Evolutionary conservation across 1,140 invertebrate species (phyloP), one percentile per base, ranked within the genome.

Genomic region (Drosophila pseudoananassae): DNA sequence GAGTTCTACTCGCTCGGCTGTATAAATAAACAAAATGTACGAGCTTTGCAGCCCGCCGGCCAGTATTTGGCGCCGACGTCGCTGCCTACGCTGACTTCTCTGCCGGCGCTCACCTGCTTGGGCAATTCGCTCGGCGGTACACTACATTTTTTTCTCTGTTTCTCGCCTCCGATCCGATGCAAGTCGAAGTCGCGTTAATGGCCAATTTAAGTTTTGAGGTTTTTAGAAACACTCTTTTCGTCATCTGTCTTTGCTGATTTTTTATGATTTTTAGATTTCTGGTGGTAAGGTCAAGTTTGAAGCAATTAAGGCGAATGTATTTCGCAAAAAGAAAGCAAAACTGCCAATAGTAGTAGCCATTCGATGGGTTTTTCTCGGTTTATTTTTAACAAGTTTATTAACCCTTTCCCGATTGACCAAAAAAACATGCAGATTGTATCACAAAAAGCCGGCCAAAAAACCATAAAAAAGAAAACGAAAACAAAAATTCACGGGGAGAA

Each of bases 21-120:
- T 90, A 90, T 90, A 90, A 90, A 90, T 90, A 90, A 90, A 90
- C 76, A 88, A 88, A 90, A 90, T 81, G 58, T 55, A 70, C 83
- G 51, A 64, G 83, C 61, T 79, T 58, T 59, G 50, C 65, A 27
- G 46, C 36, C 59, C 59, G 71, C 14, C 8, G 33, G 59, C 83
- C 70, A 71, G 31, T 50, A 46, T 43, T 31, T 52, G 64, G 33
- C 49, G 78, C 31, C 59, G 55, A 45, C 66, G 82, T 57, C 65
- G 74, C 33, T 27, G 49, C 15, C 47, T 29, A 14, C 58, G 57
- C 54, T 14, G 59, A 33, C 75, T 14, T 43, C 75, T 74, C 69
- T 46, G 69, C 49, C 60, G 59, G 12, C 50, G 72, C 31, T 49
- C 38, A 61, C 56, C 8, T 8, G 43, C 43, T 20, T 46, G 43